Evolutionary conservation across 1,140 invertebrate genomes (phyloP).

Genomic region (Araneus ventricosus): DNA sequence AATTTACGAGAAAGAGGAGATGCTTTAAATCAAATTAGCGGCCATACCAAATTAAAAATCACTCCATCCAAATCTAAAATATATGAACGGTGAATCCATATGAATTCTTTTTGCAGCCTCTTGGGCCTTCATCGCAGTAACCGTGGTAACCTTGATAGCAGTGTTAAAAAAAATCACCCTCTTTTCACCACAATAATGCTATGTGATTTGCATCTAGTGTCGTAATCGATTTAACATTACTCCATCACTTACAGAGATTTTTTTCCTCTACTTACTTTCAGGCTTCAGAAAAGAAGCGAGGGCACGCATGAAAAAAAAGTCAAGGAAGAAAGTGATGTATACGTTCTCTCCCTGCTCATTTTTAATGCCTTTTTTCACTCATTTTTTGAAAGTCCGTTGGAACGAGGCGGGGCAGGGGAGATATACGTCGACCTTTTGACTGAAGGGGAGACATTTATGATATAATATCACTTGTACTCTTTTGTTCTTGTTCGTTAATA

Average conservation of each 20-base stretch:
- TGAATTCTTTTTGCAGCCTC: neutral
- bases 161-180: neutral
- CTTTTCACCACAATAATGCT: slow-evolving; percentile 42
- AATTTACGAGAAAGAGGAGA: too few relatives aligned
- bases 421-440: slow-evolving; percentile 15
- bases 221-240: slow-evolving; percentile 58
- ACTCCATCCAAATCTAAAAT: neutral
- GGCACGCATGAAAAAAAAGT: neutral
- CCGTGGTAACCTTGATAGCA: neutral
- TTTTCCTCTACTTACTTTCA: slow-evolving; percentile 13
- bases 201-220: slow-evolving; percentile 47
- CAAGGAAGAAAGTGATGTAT: slow-evolving; percentile 1
- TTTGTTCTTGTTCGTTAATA: slow-evolving; percentile 28
- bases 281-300: neutral
- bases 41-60: neutral
- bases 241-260: slow-evolving; percentile 36
- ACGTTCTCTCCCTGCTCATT: neutral
- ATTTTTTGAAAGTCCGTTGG: neutral
- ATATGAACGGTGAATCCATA: neutral
- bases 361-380: neutral
- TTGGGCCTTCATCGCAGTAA: neutral
- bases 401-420: neutral
- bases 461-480: slow-evolving; percentile 18
- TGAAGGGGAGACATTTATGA: slow-evolving; percentile 22
- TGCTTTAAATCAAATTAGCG: neutral